Percentiles rank a stretch among this genome's conserved stretches.
phyloP scores from a whole-genome alignment of 2,113 vertebrate species.

The Hipposideros armiger region DNA sequence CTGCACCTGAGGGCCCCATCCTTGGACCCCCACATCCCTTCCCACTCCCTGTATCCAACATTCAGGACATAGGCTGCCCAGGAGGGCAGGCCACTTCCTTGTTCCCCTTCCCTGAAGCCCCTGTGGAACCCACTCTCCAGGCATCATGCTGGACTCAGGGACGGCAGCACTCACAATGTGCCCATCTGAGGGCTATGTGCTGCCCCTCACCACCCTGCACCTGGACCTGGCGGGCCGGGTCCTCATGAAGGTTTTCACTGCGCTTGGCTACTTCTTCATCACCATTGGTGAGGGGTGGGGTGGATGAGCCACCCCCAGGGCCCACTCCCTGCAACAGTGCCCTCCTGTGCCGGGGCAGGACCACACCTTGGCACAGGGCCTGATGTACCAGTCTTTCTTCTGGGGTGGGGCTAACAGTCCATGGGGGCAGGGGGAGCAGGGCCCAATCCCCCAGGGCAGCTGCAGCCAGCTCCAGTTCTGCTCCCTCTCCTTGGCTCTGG shows the following conservation, averaged over 20 bases:
- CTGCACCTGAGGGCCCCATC: too few species aligned
- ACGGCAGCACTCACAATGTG: conserved; percentile 73
- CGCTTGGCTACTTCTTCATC: conserved; percentile 79
- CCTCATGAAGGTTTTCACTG: conserved; percentile 80
- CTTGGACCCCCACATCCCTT: not conserved
- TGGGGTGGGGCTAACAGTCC: not conserved
- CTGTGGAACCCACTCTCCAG: not conserved
- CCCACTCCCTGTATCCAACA: not conserved
- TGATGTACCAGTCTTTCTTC: not conserved
- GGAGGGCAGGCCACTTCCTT: not conserved
- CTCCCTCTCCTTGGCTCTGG: not conserved
- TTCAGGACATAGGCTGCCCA: too few species aligned
- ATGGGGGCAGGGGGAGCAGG: fast-evolving
- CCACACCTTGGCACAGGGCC: too few species aligned
- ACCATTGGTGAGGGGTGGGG: conserved; percentile 64
- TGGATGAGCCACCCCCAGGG: fast-evolving
- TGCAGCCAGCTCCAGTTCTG: not conserved
- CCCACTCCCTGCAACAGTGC: not conserved
- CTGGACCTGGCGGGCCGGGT: conserved; percentile 73
- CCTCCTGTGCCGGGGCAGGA: not conserved
- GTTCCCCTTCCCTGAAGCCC: not conserved
- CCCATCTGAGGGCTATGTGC: conserved; percentile 79
- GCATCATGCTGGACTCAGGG: conserved; percentile 78
- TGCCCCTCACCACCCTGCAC: conserved; percentile 79
- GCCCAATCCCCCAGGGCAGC: too few species aligned